Conservation (phyloP, 2,888 invertebrate species). For the Tetranychus piercei region DNA sequence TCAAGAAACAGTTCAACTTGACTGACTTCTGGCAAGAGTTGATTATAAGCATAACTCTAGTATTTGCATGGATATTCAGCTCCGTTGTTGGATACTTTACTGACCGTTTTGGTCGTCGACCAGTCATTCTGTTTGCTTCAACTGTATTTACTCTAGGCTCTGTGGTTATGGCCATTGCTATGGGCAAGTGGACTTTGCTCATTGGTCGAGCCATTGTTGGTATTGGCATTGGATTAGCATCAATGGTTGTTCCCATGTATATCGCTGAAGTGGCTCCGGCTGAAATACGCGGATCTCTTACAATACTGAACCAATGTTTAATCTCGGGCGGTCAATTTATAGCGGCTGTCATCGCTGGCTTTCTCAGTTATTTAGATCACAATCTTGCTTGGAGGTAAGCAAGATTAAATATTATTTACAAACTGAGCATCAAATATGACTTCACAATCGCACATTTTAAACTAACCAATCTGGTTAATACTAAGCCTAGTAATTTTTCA, state of each 20-base stretch:
- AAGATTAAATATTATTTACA: neutral
- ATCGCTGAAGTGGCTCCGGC: slow-evolving; percentile 39
- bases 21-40: slow-evolving; percentile 36
- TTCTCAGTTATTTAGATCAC: slow-evolving; percentile 32
- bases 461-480: no score
- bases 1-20: slow-evolving; percentile 34
- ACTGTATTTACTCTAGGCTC: slow-evolving; percentile 37
- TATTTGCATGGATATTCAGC: slow-evolving; percentile 34
- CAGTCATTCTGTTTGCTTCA: slow-evolving; percentile 37
- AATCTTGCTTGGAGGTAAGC: neutral
- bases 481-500: no score
- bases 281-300: slow-evolving; percentile 37
- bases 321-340: slow-evolving; percentile 40
- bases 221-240: slow-evolving; percentile 37
- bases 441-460: no score
- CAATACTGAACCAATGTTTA: slow-evolving; percentile 37
- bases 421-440: no score
- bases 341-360: slow-evolving; percentile 37
- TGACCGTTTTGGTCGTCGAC: slow-evolving; percentile 38
- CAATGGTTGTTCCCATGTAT: slow-evolving; percentile 41
- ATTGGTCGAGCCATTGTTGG: slow-evolving; percentile 36
- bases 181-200: slow-evolving; percentile 32
- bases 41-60: slow-evolving; percentile 31
- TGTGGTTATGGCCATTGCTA: slow-evolving; percentile 34
- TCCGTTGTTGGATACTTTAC: slow-evolving; percentile 36